Base-by-base conservation (phyloP, 2,797 vertebrate genomes). In the Pempheris klunzingeri region DNA sequence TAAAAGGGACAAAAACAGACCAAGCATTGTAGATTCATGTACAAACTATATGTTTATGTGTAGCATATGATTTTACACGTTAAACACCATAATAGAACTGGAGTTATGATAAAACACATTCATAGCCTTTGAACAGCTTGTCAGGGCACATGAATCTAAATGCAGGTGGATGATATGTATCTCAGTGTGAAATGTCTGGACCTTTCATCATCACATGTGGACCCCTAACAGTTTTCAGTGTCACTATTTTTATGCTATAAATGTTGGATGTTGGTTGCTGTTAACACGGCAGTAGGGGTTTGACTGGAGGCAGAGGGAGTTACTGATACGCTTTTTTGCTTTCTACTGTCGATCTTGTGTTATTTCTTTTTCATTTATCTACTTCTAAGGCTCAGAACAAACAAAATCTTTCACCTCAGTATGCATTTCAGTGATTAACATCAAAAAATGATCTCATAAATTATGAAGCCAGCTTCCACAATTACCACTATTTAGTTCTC, bases 381-480 rank as follows among this genome's bases (percentile, higher is more conserved):
- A 0, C 44, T 52, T 36, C 20, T 24, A 11, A 18, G 18, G 49
- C 64, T 57, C 34, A 36, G 0, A 43, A 43, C 2, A 32, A 8
- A 65, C 22, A 43, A 11, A 24, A 65, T 53, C 17, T 53, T 39
- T 44, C 2, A 38, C 22, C 8, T 62, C 28, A 36, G 11, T 17
- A 20, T 43, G 26, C 50, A 28, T 57, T 55, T 36, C 13, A 13
- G 41, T 15, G 20, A 57, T 57, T 63, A 12, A 28, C 22, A 20
- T 64, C 38, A 66, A 11, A 70, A 66, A 55, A 71, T 49, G 38
- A 58, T 43, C 10, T 62, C 28, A 64, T 66, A 8, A 34, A 83
- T 81, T 38, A 75, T 54, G 44, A n/a, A 32, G 32, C 3, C 52
- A 17, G 20, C 30, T 49, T 53, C 47, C 24, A 30, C 47, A 53